These are phyloP conservation scores for Neotoma lepida DNA, from an alignment of 2,113 vertebrate genomes.

Conservation along the genomic window DNA sequence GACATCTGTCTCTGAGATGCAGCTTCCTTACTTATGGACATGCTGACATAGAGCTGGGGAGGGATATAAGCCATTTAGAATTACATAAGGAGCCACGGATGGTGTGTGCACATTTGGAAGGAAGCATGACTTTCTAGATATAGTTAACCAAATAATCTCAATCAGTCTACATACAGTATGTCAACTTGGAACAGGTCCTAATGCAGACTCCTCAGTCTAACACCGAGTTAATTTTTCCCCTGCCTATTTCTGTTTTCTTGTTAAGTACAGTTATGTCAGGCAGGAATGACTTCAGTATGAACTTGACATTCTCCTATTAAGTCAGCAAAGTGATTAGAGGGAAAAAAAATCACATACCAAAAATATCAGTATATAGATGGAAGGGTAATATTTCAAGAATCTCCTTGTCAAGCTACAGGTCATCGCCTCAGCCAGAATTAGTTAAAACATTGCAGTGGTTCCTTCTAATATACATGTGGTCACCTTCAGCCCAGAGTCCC, in stretches of 20 bases:
- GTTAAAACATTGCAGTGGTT: not conserved
- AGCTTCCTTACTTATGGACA: not conserved
- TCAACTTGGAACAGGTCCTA: not conserved
- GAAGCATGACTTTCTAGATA: constrained; percentile 27
- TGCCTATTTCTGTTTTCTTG: not conserved
- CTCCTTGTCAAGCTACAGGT: not conserved
- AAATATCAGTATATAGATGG: not conserved
- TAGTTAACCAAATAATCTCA: not conserved
- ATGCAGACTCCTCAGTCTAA: not conserved
- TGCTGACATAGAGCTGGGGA: not conserved
- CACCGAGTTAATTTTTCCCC: not conserved
- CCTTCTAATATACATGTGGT: constrained; percentile 25
- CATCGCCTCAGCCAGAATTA: constrained; percentile 57
- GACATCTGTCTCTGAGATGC: not conserved
- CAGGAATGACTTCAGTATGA: constrained; percentile 40
- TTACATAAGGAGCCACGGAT: constrained; percentile 35
- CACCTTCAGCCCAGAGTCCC: constrained; percentile 27
- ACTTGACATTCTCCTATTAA: constrained; percentile 55
- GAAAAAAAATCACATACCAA: not conserved
- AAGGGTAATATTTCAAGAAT: constrained; percentile 34
- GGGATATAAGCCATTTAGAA: constrained; percentile 37
- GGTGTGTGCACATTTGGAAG: not conserved
- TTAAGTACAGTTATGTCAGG: constrained; percentile 17
- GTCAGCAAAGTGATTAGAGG: constrained; percentile 22
- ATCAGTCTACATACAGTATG: not conserved